These are phyloP conservation scores for Corydoras sp. DNA, from an alignment of 2,113 vertebrate species.

Conservation along the genomic window DNA sequence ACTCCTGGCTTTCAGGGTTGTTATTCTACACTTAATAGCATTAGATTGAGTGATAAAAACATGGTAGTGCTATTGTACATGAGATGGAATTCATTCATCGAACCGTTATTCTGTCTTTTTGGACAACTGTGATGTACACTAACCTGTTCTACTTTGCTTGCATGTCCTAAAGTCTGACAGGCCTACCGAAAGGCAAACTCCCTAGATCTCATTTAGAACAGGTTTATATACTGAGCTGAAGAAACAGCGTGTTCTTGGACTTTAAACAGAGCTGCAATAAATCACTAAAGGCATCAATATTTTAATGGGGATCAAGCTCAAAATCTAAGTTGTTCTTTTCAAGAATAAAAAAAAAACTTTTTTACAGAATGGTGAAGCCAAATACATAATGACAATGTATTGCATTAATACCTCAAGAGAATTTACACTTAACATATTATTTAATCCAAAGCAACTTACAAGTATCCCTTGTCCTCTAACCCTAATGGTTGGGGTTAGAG, in stretches of 20 bases:
- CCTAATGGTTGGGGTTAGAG: too few relatives aligned
- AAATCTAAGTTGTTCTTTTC: neutral
- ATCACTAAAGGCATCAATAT: neutral
- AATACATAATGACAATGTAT: too few relatives aligned
- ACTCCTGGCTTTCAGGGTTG: conserved; percentile 30
- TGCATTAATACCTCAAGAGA: too few relatives aligned
- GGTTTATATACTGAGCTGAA: neutral
- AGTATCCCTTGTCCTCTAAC: too few relatives aligned
- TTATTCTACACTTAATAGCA: conserved; percentile 50
- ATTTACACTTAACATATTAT: too few relatives aligned
- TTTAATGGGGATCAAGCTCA: conserved; percentile 6
- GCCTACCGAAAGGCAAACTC: conserved; percentile 5
- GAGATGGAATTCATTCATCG: conserved; percentile 12
- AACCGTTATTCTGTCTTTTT: conserved; percentile 7
- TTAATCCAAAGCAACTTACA: too few relatives aligned
- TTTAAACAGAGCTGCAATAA: neutral
- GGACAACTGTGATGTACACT: conserved; percentile 2
- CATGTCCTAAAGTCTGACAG: conserved; percentile 6
- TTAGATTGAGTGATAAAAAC: conserved; percentile 38
- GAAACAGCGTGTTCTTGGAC: conserved; percentile 1
- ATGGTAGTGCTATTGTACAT: conserved; percentile 38
- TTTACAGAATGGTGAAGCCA: too few relatives aligned
- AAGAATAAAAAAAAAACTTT: too few relatives aligned
- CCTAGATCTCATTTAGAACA: neutral
- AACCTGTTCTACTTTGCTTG: neutral